Evolutionary conservation across 2,888 invertebrate genomes (phyloP).

Genomic region (Saturnia pavonia): DNA sequence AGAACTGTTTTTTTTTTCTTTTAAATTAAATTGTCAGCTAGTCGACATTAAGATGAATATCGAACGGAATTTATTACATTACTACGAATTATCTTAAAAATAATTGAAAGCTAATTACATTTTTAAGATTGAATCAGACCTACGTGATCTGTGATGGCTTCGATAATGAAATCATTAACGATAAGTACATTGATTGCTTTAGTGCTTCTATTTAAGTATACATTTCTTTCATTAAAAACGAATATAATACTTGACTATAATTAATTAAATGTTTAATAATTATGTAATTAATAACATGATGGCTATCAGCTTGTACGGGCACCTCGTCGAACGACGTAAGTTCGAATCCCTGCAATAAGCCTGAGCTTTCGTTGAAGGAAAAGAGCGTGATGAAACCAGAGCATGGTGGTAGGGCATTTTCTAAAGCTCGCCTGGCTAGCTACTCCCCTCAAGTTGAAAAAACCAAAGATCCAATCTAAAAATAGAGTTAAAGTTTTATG

Average conservation of each 20-base stretch:
- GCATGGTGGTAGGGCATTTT: too few species aligned
- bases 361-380: too few species aligned
- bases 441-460: too few species aligned
- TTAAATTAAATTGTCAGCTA: background rate
- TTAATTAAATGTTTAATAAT: background rate
- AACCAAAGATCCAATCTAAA: too few species aligned
- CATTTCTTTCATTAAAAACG: background rate
- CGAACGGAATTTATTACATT: background rate
- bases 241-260: background rate
- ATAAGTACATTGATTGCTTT: background rate
- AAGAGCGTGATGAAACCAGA: too few species aligned
- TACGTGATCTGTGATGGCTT: constrained; percentile 14
- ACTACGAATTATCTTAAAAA: background rate
- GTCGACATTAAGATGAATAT: constrained; percentile 1
- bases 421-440: too few species aligned
- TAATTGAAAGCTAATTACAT: constrained; percentile 13
- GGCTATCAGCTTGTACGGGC: too few species aligned
- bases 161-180: background rate
- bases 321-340: too few species aligned
- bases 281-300: too few species aligned
- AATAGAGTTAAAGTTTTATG: too few species aligned
- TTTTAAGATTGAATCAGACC: constrained; percentile 27
- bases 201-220: background rate
- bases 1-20: background rate
- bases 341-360: too few species aligned